A percentile compares a stretch with the other conserved stretches of the same genome.
Conservation (phyloP, 2,113 vertebrate genomes). For the Okapia johnstoni region DNA sequence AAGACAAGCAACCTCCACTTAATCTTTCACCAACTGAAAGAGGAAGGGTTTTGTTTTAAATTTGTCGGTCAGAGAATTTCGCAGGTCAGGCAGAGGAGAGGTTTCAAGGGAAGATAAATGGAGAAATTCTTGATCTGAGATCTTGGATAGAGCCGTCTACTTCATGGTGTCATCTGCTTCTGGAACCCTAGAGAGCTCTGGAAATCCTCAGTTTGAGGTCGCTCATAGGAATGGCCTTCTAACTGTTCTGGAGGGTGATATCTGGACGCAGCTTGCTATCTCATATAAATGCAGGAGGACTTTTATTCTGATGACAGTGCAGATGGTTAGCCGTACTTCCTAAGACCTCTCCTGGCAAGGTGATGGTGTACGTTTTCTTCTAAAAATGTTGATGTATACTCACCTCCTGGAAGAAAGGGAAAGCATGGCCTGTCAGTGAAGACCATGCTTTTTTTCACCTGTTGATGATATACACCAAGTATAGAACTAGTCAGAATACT, state of each 20-base stretch:
- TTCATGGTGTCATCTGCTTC: not conserved
- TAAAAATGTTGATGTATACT: not conserved
- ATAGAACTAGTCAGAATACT: not conserved
- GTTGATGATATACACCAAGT: not conserved
- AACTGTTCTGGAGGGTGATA: not conserved
- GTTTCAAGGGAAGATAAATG: not conserved
- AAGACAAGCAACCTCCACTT: not conserved
- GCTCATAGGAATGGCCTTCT: not conserved
- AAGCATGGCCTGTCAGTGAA: not conserved
- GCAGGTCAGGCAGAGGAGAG: not conserved
- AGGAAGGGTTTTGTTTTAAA: not conserved
- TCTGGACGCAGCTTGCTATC: not conserved
- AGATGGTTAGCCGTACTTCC: not conserved
- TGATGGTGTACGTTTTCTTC: not conserved
- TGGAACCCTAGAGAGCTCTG: not conserved
- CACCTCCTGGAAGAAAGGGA: not conserved
- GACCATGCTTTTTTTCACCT: not conserved
- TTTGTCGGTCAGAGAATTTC: not conserved
- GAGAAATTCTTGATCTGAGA: not conserved
- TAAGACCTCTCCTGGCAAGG: not conserved
- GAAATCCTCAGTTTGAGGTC: not conserved
- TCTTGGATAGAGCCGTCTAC: not conserved
- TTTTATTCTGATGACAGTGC: not conserved
- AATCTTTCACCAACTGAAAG: not conserved
- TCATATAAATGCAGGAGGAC: not conserved